phyloP scores from a whole-genome alignment of 2,797 vertebrate species.

The Melanotaenia trifasciata region DNA sequence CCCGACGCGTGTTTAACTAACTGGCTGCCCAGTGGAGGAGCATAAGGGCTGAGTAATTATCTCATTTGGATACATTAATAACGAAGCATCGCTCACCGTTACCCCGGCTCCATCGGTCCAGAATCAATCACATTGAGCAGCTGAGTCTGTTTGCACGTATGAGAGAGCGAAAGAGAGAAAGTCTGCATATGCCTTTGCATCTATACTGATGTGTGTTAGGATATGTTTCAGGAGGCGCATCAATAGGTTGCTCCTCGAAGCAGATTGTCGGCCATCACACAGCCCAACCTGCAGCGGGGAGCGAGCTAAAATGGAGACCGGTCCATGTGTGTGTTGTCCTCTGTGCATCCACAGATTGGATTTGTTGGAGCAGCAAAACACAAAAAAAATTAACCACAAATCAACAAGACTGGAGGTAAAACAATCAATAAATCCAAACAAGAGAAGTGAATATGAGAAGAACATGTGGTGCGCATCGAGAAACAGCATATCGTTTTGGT shows the following conservation, averaged over 20 bases:
- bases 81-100: conserved; percentile 70
- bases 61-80: conserved; percentile 79
- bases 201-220: conserved; percentile 12
- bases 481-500: conserved; percentile 40
- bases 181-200: not conserved
- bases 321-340: conserved; percentile 28
- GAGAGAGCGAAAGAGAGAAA: not conserved
- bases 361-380: conserved; percentile 33
- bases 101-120: conserved; percentile 45
- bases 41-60: conserved; percentile 80
- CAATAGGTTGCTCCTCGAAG: conserved; percentile 35
- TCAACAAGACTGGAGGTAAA: conserved; percentile 52
- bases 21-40: conserved; percentile 67
- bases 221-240: conserved; percentile 12
- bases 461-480: conserved; percentile 29
- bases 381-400: conserved; percentile 50
- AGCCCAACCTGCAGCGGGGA: conserved; percentile 51
- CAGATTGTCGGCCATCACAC: conserved; percentile 74
- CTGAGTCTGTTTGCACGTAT: conserved; percentile 31
- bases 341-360: conserved; percentile 40
- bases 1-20: conserved; percentile 82
- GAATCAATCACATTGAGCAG: conserved; percentile 62
- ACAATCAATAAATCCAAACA: conserved; percentile 63
- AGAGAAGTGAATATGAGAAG: conserved; percentile 60
- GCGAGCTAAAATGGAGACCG: conserved; percentile 74